Evolutionary conservation across 2,113 vertebrate genomes (phyloP), one percentile per base, ranked within the genome.

Genomic region (Choloepus hoffmanni): DNA sequence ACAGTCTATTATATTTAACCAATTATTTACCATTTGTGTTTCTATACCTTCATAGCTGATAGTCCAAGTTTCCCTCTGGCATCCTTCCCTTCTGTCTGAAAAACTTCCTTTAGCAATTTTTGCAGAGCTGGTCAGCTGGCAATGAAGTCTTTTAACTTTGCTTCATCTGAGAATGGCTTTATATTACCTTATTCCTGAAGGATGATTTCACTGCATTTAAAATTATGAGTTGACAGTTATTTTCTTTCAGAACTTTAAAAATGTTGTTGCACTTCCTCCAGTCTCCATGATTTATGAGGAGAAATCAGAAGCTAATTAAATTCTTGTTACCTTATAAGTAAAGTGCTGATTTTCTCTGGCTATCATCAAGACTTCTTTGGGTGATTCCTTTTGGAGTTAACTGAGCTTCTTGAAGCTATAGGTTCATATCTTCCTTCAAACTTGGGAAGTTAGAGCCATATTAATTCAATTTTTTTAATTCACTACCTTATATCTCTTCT

Each of bases 71-170:
- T 63, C 62, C 62, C 62, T 62, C 16, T 63, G 45, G 43, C 33
- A 8, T 86, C 15, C 24, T 24, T 73, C 16, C 12, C 84, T 67
- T 65, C 60, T 74, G 18, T 70, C 30, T 24, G 60, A 85, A 79
- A 83, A 79, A 28, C 53, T 55, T 65, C 30, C 43, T 82, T 33
- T 33, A 65, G 30, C 62, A 3, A 36, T 72, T 72, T 24, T 43
- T 90, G 60, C 36, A 23, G 55, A 82, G 19, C 1, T 30, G 24
- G 24, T 16, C 60, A 92, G 36, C 7, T 70, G 24, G 23, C 89
- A 90, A 43, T n/a, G 67, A 86, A 26, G 67, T 94, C 53, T 82
- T 72, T 33, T 77, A 76, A 60, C 24, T 92, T 82, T 63, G 67
- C 43, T 94, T 86, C 19, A 58, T 81, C 45, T 43, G 62, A 92